A percentile compares a stretch with the other conserved stretches of the same genome.
These are phyloP conservation scores for Formica selysi DNA, from an alignment of 1,140 invertebrate genomes.

Conservation along the genomic window DNA sequence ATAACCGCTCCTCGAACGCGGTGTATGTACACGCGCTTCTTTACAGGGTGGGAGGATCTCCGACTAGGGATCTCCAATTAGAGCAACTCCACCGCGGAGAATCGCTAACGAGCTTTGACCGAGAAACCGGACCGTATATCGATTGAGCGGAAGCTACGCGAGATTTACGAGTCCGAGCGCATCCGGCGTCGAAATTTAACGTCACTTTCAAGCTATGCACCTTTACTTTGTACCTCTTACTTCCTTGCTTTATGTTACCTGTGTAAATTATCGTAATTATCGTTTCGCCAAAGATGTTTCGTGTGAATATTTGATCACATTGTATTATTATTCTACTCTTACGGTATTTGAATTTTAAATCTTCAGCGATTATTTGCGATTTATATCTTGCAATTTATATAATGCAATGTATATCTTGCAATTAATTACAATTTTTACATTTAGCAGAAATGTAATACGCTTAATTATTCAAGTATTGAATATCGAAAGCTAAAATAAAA, in stretches of 20 bases:
- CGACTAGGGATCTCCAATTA: conserved; percentile 70
- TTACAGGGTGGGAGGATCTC: conserved; percentile 54
- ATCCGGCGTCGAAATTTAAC: conserved; percentile 17
- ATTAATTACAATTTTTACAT: neutral
- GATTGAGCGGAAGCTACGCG: conserved; percentile 62
- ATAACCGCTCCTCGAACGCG: conserved; percentile 64
- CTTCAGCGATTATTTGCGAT: neutral
- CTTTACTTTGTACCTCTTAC: neutral
- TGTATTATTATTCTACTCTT: neutral
- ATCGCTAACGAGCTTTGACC: conserved; percentile 74
- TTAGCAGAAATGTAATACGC: neutral
- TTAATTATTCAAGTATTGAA: neutral
- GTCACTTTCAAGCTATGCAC: conserved; percentile 20
- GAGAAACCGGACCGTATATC: conserved; percentile 68
- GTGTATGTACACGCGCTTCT: conserved; percentile 35
- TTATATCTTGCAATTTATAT: too few relatives aligned
- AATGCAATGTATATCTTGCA: neutral
- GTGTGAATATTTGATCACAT: neutral
- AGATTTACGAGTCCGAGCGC: conserved; percentile 62
- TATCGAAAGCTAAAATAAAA: conserved; percentile 2
- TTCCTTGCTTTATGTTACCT: neutral
- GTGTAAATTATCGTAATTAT: neutral
- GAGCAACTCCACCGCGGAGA: conserved; percentile 68
- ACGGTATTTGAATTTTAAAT: neutral
- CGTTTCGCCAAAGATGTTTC: neutral